phyloP scores from a whole-genome alignment of 2,888 invertebrate species.

The Ectobius pallidus region DNA sequence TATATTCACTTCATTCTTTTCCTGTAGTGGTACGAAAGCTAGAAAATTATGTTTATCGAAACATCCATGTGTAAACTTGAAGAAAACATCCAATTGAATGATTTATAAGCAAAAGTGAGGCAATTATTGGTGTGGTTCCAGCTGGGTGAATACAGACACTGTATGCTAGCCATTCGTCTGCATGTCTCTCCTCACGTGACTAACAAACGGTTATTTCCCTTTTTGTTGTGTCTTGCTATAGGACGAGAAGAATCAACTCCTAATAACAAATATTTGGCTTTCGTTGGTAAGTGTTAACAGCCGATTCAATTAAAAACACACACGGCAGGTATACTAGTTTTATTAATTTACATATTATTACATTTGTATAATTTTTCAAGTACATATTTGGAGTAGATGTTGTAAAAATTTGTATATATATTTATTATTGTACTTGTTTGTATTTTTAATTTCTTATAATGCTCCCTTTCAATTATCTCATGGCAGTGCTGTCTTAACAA shows the following conservation, averaged over 20 bases:
- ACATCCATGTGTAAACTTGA: no score
- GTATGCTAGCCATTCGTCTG: conserved; percentile 31
- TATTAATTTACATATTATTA: not conserved
- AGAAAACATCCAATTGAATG: no score
- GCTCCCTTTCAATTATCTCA: not conserved
- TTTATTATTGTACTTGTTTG: conserved; percentile 12
- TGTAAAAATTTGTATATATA: conserved; percentile 8
- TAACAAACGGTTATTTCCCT: conserved; percentile 63
- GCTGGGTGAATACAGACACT: not conserved
- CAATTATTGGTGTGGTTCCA: no score
- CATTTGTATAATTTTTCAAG: not conserved
- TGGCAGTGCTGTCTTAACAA: conserved; percentile 37
- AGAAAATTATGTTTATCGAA: no score
- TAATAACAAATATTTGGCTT: conserved; percentile 94
- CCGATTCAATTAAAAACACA: conserved; percentile 44
- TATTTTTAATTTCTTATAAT: conserved; percentile 5
- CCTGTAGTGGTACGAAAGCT: no score
- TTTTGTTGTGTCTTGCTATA: conserved; percentile 74
- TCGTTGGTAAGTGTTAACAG: conserved; percentile 79
- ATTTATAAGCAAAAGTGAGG: no score
- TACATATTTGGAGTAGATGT: conserved; percentile 3
- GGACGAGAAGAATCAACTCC: conserved; percentile 96
- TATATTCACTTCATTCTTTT: no score
- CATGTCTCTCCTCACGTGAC: conserved; percentile 36
- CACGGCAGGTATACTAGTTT: conserved; percentile 42